Evolutionary conservation across 2,888 invertebrate species (phyloP).

Genomic region (Mechanitis mazaeus): DNA sequence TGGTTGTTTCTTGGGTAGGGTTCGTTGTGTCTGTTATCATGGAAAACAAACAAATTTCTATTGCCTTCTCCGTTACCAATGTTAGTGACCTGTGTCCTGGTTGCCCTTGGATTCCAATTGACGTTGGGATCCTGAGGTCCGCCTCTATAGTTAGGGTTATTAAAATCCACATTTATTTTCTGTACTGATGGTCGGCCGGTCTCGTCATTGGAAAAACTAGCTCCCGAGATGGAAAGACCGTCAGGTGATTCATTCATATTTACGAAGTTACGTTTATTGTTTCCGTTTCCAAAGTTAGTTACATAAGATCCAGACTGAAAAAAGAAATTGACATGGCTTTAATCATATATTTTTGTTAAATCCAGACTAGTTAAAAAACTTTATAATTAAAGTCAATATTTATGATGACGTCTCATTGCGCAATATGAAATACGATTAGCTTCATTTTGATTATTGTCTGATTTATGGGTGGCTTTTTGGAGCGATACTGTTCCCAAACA

Average conservation of each 20-base stretch:
- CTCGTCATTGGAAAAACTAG: background rate
- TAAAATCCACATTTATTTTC: background rate
- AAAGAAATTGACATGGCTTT: background rate
- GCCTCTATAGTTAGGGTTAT: background rate
- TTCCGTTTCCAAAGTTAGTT: constrained; percentile 18
- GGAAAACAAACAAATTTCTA: constrained; percentile 8
- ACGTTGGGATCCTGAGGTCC: background rate
- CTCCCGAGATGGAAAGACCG: background rate
- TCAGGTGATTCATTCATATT: constrained; percentile 2
- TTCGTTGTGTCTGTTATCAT: constrained; percentile 2
- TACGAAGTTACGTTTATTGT: constrained; percentile 13
- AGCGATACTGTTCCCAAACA: no score
- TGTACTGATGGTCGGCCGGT: background rate
- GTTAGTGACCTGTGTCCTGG: background rate
- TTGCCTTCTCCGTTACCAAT: constrained; percentile 17
- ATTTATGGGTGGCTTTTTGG: no score
- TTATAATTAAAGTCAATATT: no score
- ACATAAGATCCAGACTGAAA: constrained; percentile 7
- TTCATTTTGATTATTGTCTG: no score
- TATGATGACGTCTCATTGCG: no score
- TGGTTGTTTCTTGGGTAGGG: background rate
- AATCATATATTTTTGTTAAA: no score
- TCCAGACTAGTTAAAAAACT: no score
- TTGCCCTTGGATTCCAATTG: background rate
- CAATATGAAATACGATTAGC: no score